These are phyloP conservation scores for Eustalomyia histrio DNA, from an alignment of 2,888 invertebrate species.

Conservation along the genomic window DNA sequence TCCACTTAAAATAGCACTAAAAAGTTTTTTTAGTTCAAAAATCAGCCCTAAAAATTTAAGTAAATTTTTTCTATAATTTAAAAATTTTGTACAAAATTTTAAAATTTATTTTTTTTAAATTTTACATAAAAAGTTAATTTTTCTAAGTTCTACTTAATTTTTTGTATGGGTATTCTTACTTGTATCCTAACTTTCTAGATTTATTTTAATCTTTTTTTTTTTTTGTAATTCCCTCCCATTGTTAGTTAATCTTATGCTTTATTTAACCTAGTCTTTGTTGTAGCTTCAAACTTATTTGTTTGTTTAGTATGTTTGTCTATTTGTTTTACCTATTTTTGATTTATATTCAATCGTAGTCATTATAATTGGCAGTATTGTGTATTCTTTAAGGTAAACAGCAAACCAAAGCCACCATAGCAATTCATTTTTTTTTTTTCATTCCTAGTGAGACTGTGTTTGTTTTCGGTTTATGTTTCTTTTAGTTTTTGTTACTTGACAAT, in stretches of 20 bases:
- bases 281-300: conserved; percentile 17
- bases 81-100: too few species aligned
- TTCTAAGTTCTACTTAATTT: too few species aligned
- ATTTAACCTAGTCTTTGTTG: conserved; percentile 1
- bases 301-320: conserved; percentile 4
- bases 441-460: conserved; percentile 25
- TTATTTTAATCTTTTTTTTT: too few species aligned
- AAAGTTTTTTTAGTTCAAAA: too few species aligned
- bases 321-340: conserved; percentile 58
- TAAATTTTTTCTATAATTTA: too few species aligned
- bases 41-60: too few species aligned
- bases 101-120: too few species aligned
- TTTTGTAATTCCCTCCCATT: background rate
- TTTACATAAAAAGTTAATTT: too few species aligned
- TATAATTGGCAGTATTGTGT: conserved; percentile 64
- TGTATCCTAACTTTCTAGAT: too few species aligned
- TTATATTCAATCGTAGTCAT: conserved; percentile 59
- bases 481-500: conserved; percentile 51
- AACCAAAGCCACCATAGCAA: conserved; percentile 6
- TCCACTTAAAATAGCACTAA: too few species aligned
- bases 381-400: conserved; percentile 36
- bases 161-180: too few species aligned
- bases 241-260: background rate
- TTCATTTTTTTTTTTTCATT: background rate
- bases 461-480: conserved; percentile 27